Conservation (phyloP, 2,113 vertebrate genomes). For the Catharus bicknelli region DNA sequence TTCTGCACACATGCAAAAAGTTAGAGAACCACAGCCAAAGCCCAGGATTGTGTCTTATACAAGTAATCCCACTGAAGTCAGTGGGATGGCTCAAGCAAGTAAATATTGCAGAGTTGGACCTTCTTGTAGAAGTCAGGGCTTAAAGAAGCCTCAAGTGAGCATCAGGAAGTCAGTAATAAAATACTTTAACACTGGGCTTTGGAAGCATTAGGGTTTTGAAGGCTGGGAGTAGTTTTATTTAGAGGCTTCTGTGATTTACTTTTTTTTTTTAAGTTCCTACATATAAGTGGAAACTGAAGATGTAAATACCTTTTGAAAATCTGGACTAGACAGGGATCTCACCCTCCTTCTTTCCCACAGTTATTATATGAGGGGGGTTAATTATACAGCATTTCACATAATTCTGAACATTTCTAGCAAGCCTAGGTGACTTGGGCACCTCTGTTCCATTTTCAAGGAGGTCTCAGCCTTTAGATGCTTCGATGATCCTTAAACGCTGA, state of each 20-base stretch:
- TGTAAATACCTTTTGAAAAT: not conserved
- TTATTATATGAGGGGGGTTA: not conserved
- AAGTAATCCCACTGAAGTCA: constrained; percentile 64
- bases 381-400: not conserved
- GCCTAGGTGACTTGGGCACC: not conserved
- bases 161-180: constrained; percentile 55
- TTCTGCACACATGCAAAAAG: constrained; percentile 59
- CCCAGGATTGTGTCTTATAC: constrained; percentile 15
- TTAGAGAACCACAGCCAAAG: constrained; percentile 51
- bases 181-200: constrained; percentile 35
- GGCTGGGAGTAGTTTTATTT: not conserved
- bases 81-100: constrained; percentile 45
- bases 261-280: not conserved
- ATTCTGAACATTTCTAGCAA: not conserved
- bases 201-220: constrained; percentile 49
- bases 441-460: not conserved
- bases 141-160: constrained; percentile 35
- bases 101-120: constrained; percentile 34
- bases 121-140: not conserved
- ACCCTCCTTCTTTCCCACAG: not conserved
- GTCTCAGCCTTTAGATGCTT: not conserved
- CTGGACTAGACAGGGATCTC: not conserved
- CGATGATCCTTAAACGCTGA: not conserved
- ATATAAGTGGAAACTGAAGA: not conserved
- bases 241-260: not conserved